phyloP scores from a whole-genome alignment of 2,113 vertebrate species.

The Ctenodactylus gundi region DNA sequence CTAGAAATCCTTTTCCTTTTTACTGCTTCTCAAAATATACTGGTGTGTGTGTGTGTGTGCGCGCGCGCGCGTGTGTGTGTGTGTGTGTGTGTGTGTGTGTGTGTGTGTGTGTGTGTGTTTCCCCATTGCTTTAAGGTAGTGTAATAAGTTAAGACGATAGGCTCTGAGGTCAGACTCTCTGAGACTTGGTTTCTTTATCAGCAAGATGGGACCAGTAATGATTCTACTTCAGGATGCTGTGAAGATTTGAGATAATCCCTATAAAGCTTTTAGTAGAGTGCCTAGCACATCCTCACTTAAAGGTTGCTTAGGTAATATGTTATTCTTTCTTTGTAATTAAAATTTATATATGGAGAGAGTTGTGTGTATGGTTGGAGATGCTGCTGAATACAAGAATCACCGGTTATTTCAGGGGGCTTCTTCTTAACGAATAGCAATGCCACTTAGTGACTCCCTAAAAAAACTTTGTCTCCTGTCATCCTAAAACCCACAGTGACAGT shows the following conservation, averaged over 20 bases:
- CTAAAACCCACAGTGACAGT: slow-evolving; percentile 62
- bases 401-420: not conserved
- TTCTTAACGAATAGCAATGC: slow-evolving; percentile 39
- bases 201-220: not conserved
- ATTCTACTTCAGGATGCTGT: not conserved
- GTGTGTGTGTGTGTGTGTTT: not conserved
- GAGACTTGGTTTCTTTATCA: not conserved
- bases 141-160: not conserved
- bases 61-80: too few species aligned
- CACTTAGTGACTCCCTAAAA: slow-evolving; percentile 8
- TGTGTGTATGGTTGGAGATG: not conserved
- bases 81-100: too few species aligned
- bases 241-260: not conserved
- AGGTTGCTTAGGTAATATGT: not conserved
- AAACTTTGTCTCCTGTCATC: slow-evolving; percentile 3
- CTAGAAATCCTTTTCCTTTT: not conserved
- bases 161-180: not conserved
- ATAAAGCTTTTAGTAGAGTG: not conserved
- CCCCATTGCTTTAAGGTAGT: not conserved
- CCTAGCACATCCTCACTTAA: not conserved
- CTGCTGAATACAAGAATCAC: not conserved
- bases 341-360: not conserved
- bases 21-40: not conserved
- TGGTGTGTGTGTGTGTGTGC: not conserved
- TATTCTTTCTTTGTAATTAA: not conserved